phyloP scores from a whole-genome alignment of 2,797 vertebrate species.

The Clarias platycephalus region DNA sequence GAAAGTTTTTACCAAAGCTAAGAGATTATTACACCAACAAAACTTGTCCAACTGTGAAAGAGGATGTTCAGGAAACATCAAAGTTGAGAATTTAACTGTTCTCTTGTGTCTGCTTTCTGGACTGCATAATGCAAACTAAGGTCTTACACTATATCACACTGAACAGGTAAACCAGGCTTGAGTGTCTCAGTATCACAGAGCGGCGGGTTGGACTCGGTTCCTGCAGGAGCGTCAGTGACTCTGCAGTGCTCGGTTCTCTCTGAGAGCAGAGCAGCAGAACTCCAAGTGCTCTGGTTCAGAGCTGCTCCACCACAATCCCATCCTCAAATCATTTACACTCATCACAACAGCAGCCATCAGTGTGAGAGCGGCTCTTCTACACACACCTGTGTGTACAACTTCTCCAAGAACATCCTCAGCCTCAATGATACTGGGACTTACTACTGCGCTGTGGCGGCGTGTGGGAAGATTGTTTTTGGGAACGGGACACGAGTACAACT shows the following conservation, averaged over 20 bases:
- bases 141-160: neutral
- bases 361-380: neutral
- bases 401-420: constrained; percentile 26
- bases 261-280: no score
- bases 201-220: neutral
- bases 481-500: neutral
- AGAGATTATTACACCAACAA: no score
- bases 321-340: no score
- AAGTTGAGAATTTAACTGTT: no score
- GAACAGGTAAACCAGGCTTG: neutral
- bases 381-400: constrained; percentile 23
- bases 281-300: no score
- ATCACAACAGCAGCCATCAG: no score
- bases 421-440: constrained; percentile 32
- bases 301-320: no score
- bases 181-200: neutral
- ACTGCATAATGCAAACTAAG: neutral
- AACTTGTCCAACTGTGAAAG: no score
- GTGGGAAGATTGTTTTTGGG: neutral
- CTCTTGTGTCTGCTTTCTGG: neutral
- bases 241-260: no score
- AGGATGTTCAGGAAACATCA: no score
- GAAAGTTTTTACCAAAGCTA: no score
- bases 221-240: neutral
- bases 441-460: constrained; percentile 33